These are phyloP conservation scores for Nyleta sp. DNA, from an alignment of 2,888 invertebrate species.

Conservation along the genomic window DNA sequence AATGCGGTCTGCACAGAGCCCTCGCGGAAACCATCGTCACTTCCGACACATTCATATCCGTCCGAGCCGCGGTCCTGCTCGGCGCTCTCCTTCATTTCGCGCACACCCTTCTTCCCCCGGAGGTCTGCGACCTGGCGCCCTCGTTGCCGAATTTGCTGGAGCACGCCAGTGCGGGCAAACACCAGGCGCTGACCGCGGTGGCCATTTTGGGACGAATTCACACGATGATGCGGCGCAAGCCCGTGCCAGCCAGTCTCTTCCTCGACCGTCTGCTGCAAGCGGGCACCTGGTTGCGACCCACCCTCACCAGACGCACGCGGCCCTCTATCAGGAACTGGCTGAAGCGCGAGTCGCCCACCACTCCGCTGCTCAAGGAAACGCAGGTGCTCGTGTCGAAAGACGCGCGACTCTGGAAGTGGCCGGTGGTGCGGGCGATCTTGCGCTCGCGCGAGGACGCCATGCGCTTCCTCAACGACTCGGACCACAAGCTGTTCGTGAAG, in stretches of 20 bases:
- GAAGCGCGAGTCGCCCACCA: constrained; percentile 76
- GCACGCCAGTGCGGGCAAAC: constrained; percentile 90
- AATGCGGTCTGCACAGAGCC: constrained; percentile 93
- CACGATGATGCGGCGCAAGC: constrained; percentile 90
- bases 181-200: constrained; percentile 92
- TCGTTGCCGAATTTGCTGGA: constrained; percentile 92
- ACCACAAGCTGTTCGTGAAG: constrained; percentile 87
- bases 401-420: constrained; percentile 96
- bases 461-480: constrained; percentile 86
- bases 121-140: constrained; percentile 92
- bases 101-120: constrained; percentile 93
- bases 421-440: constrained; percentile 87
- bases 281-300: constrained; percentile 77
- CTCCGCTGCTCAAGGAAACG: constrained; percentile 87
- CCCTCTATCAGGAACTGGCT: constrained; percentile 76
- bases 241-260: constrained; percentile 92
- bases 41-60: constrained; percentile 94
- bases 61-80: constrained; percentile 94
- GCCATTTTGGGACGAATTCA: constrained; percentile 91
- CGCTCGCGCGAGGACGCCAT: constrained; percentile 84
- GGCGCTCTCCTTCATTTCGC: constrained; percentile 94
- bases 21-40: constrained; percentile 95
- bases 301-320: constrained; percentile 73
- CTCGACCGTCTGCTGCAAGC: constrained; percentile 89
- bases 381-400: constrained; percentile 84